Evolutionary conservation across 1,140 invertebrate genomes (phyloP), one percentile per base, ranked within the genome.

Genomic region (Diachasmimorpha longicaudata): DNA sequence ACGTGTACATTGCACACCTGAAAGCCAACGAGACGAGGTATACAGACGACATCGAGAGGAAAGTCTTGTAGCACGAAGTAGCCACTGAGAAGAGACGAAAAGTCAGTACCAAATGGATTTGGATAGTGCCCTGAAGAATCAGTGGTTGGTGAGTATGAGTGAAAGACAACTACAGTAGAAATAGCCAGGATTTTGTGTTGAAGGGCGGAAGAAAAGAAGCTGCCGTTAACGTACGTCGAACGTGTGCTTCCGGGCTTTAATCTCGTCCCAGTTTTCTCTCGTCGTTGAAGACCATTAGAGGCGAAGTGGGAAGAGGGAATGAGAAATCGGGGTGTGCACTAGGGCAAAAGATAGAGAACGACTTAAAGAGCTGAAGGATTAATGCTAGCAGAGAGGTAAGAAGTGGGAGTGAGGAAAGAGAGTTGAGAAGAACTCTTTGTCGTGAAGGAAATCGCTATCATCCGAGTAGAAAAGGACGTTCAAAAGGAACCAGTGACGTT

Each of bases 231-330:
- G 66, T 37, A 39, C 72, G 31, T 68, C 37, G 69, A 36, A 70
- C 25, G 67, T 66, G 74, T 58, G 68, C 52, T 75, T 71, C 55
- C 37, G 74, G 69, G 68, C 44, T 76, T 71, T 76, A 76, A 76
- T 76, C 52, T 52, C 44, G 74, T 76, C 69, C 69, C 37, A 70
- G 74, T 76, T 71, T 66, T 36, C 66, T 68, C 31, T 39, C 31
- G 36, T 70, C 11, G 69, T 70, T 75, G 36, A 75, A 70, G 74
- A 23, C 74, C 74, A 75, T 75, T 70, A 66, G 44, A 71, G 52
- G 16, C 8, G 9, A 25, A 68, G 66, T 37, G 66, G 31, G n/a
- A 68, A 37, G 36, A 71, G 31, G 58, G 14, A 23, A 63, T 63
- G 19, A 63, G 23, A 11, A 52, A 63, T 63, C 58, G 21, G 21